Evolutionary conservation across 2,113 vertebrate species (phyloP), one percentile per base, ranked within the genome.

Genomic region (Rhinichthys klamathensis): DNA sequence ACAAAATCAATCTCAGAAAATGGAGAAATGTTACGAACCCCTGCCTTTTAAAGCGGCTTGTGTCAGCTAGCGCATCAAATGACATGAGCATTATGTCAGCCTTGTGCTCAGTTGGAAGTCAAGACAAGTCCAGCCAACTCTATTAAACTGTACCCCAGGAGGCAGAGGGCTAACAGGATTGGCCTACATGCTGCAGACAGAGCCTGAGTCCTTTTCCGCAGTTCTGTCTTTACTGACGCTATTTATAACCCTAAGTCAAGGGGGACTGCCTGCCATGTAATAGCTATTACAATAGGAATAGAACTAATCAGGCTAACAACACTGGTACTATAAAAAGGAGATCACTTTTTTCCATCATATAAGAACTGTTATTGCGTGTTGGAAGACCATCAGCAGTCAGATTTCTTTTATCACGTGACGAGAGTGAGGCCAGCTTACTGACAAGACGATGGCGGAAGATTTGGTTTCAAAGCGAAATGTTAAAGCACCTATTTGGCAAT

Each of bases 141-240:
- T 58, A 88, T 86, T 69, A 73, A 49, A 80, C 79, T 75, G 58
- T 44, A 73, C 58, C 41, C 27, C 60, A 83, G 61, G 72, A 78
- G 83, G 81, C 82, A 21, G 78, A 51, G 76, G 79, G 82, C 51
- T 90, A 89, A 90, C 73, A 74, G 91, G 86, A 90, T 89, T 91
- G 93, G 89, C 89, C 93, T 93, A 88, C 69, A 93, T 93, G 89
- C 92, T 61, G 88, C 85, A 92, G 86, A 80, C 87, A 87, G 89
- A 90, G 87, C 81, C 21, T 65, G 61, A 60, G 60, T 73, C 77
- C 72, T 84, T 72, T 86, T 77, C 77, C 25, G 41, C 82, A 86
- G 85, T 86, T 73, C 85, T 85, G 82, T 82, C 61, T 80, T 87
- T 76, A 89, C 81, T 25, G 86, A 86, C 84, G 77, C 23, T 90